Evolutionary conservation across 2,797 vertebrate species (phyloP), one percentile per base, ranked within the genome.

Genomic region (Numenius phaeopus): DNA sequence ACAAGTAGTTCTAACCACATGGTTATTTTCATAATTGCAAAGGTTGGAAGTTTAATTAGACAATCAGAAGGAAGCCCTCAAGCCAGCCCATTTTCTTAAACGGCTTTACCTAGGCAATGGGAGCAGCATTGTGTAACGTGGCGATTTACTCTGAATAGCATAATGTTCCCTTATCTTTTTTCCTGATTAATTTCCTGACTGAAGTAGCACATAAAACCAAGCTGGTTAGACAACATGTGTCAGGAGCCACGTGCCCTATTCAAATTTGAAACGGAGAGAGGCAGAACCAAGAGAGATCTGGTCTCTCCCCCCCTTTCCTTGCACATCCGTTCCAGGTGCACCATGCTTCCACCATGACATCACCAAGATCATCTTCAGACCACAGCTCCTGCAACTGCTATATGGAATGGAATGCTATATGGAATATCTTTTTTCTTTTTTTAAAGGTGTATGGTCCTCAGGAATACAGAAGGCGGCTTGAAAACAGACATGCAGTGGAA

Each of bases 11-110:
- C 89, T 96, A 97, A 95, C 96, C 97, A 92, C 95, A 96, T 29
- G 12, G 95, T 95, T 97, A 96, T 97, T 97, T 96, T 94, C 97
- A 96, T 95, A 97, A 97, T 96, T 97, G 97, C 96, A 96, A 97
- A 97, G 96, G 95, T 94, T 97, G 96, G 97, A 97, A 96, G 96
- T 97, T 96, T 97, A 97, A 97, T 95, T 97, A 97, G 96, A 97
- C 91, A 97, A 96, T 96, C 96, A 97, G 94, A 97, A 96, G 87
- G 87, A 94, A 96, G 95, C 97, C 95, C 95, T 97, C 92, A 96
- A 96, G 95, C 96, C 94, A 97, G 94, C 92, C 95, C 91, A 94
- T 97, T 97, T 97, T 96, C 89, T 95, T 97, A 97, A 95, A 94
- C 84, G 94, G 94, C 92, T 95, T 95, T 96, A 96, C 94, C 96